phyloP scores from a whole-genome alignment of 2,888 invertebrate genomes.

The Troglohyphantes excavatus region DNA sequence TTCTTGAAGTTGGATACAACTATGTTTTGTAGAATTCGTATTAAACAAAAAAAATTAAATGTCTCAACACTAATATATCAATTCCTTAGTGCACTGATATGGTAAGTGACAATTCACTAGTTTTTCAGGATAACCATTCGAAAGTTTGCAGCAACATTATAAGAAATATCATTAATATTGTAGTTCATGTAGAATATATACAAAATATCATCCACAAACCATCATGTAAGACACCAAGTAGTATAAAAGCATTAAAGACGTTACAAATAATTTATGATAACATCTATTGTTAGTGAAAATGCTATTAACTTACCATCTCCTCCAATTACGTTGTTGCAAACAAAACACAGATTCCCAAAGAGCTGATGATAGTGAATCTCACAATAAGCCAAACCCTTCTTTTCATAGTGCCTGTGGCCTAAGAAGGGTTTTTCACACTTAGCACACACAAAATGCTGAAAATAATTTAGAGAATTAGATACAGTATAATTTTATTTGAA shows the following conservation, averaged over 20 bases:
- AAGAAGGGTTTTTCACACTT: slow-evolving; percentile 99
- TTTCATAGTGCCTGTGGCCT: slow-evolving; percentile 99
- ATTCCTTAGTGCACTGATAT: no score
- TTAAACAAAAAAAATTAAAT: no score
- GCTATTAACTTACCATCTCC: slow-evolving; percentile 92
- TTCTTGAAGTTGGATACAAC: no score
- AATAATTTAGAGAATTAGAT: neutral
- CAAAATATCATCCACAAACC: neutral
- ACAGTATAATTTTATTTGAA: no score
- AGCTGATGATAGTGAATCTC: slow-evolving; percentile 99
- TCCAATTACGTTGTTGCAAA: slow-evolving; percentile 98
- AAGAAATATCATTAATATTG: no score
- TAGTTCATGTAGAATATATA: neutral
- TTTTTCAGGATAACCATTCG: no score
- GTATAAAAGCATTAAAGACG: neutral
- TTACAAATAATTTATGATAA: no score
- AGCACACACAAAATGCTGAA: slow-evolving; percentile 98
- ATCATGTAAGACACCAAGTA: neutral
- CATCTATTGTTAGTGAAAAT: neutral
- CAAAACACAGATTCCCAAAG: slow-evolving; percentile 99
- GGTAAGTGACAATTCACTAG: no score
- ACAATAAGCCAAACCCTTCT: slow-evolving; percentile 98
- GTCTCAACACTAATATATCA: no score
- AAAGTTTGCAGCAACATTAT: no score
- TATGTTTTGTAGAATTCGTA: no score